These are phyloP conservation scores for Sepioteuthis lessoniana DNA, from an alignment of 2,888 invertebrate species.

Conservation along the genomic window DNA sequence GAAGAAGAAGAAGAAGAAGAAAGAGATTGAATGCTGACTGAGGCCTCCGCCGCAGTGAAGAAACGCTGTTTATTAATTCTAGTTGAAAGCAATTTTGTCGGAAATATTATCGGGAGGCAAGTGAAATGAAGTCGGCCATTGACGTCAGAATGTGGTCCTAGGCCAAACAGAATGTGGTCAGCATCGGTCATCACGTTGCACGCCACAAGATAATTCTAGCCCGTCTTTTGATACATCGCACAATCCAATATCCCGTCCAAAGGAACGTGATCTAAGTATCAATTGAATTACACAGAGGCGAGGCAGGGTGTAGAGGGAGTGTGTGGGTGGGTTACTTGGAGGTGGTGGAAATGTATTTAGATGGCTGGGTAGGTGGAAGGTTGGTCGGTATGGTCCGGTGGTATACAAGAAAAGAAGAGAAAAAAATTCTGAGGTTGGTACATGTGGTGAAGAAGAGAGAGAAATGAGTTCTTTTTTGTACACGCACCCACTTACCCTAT, in stretches of 20 bases:
- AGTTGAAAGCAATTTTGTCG: constrained; percentile 23
- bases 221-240: not conserved
- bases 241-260: constrained; percentile 10
- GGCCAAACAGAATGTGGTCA: not conserved
- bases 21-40: too few species aligned
- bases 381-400: too few species aligned
- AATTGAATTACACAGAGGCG: not conserved
- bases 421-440: too few species aligned
- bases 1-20: not conserved
- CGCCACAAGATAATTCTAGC: not conserved
- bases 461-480: too few species aligned
- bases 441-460: too few species aligned
- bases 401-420: too few species aligned
- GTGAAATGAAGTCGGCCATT: not conserved
- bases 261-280: constrained; percentile 20
- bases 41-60: not conserved
- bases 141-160: not conserved
- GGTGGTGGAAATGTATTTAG: too few species aligned
- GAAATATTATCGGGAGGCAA: not conserved
- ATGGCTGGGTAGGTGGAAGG: too few species aligned
- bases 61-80: not conserved
- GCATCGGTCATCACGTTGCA: constrained; percentile 9
- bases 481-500: too few species aligned
- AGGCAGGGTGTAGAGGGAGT: not conserved
- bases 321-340: too few species aligned